A percentile compares a stretch with the other conserved stretches of the same genome.
phyloP scores from a whole-genome alignment of 2,797 vertebrate genomes.

The Periophthalmus magnuspinnatus region DNA sequence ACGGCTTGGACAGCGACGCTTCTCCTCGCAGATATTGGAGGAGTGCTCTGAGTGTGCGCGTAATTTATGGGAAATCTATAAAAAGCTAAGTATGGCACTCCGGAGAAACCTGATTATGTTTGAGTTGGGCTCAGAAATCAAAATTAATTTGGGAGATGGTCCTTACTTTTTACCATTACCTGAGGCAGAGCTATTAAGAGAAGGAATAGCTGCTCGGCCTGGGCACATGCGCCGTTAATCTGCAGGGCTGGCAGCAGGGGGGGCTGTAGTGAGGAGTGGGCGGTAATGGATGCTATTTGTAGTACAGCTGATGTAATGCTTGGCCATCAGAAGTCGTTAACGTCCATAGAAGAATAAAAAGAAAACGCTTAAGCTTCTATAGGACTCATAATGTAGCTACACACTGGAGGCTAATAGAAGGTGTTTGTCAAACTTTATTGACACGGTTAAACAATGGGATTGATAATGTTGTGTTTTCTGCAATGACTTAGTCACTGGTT shows the following conservation, averaged over 20 bases:
- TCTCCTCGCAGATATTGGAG: constrained; percentile 22
- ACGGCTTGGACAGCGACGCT: constrained; percentile 9
- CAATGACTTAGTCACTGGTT: constrained; percentile 43
- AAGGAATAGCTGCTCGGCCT: constrained; percentile 56
- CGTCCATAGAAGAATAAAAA: constrained; percentile 21
- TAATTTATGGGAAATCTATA: constrained; percentile 73
- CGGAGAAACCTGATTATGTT: constrained; percentile 70
- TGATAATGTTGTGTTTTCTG: neutral
- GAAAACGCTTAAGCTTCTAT: constrained; percentile 38
- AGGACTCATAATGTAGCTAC: constrained; percentile 36
- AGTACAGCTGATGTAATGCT: constrained; percentile 25
- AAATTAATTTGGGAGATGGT: constrained; percentile 71
- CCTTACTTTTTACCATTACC: constrained; percentile 59
- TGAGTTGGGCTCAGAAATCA: constrained; percentile 69
- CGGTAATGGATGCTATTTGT: constrained; percentile 32
- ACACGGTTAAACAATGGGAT: neutral
- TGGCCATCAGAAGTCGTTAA: constrained; percentile 40
- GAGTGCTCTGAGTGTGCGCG: constrained; percentile 12
- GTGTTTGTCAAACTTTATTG: constrained; percentile 38
- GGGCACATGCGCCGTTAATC: constrained; percentile 40
- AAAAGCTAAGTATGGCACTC: constrained; percentile 60
- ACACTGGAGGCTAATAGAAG: constrained; percentile 22
- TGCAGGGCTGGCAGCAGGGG: constrained; percentile 29
- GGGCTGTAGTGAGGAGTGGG: neutral
- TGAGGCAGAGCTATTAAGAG: constrained; percentile 65